Conservation (phyloP, 2,797 vertebrate species). For the Spheniscus humboldti region DNA sequence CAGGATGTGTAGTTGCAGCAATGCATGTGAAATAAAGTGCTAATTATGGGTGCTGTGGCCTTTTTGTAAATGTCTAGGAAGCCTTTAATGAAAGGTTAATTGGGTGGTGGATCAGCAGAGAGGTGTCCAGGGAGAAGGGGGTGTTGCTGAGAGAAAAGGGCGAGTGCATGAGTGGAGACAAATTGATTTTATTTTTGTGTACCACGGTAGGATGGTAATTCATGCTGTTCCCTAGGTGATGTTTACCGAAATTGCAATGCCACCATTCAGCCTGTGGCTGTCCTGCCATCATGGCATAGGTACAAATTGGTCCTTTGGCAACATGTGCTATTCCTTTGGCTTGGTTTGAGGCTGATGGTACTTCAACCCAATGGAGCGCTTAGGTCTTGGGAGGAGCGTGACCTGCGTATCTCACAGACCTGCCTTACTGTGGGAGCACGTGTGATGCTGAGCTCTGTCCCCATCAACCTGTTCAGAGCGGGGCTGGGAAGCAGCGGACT, state of each 20-base stretch:
- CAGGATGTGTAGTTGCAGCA: not conserved
- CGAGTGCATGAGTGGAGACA: not conserved
- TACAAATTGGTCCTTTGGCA: not conserved
- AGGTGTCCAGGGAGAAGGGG: not conserved
- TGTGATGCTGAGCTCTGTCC: not conserved
- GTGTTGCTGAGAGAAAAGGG: not conserved
- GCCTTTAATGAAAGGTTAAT: constrained; percentile 45
- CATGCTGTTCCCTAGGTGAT: not conserved
- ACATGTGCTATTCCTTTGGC: not conserved
- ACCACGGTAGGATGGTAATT: not conserved
- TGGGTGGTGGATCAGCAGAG: not conserved
- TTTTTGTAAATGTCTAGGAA: constrained; percentile 15
- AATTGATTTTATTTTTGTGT: not conserved
- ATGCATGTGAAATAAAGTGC: not conserved
- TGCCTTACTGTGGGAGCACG: accelerated
- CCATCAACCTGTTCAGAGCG: not conserved
- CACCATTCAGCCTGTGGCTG: accelerated
- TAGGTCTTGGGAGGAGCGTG: not conserved
- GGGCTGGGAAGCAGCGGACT: not conserved
- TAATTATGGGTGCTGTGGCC: not conserved
- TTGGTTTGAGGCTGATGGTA: not conserved
- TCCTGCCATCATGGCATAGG: accelerated
- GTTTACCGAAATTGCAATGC: not conserved
- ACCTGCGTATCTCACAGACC: not conserved
- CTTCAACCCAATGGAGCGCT: not conserved